phyloP scores from a whole-genome alignment of 2,797 vertebrate species.

The Cynodonichthys magdalenae region DNA sequence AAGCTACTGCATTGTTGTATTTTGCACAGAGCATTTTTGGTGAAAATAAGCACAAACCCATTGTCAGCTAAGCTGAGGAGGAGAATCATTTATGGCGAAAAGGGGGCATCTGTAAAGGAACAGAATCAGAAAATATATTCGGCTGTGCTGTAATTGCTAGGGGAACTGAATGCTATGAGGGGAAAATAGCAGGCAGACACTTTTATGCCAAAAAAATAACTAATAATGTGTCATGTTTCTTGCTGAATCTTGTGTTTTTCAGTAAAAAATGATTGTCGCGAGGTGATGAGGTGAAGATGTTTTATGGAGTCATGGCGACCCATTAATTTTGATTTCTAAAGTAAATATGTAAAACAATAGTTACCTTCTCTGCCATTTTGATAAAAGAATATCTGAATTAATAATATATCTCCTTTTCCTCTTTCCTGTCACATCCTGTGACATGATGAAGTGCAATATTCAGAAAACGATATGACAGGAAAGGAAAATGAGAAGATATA shows the following conservation, averaged over 20 bases:
- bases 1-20: slow-evolving; percentile 84
- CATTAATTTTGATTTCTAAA: slow-evolving; percentile 61
- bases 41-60: slow-evolving; percentile 99
- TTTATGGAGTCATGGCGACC: slow-evolving; percentile 41
- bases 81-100: slow-evolving; percentile 71
- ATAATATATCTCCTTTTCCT: slow-evolving; percentile 42
- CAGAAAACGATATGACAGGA: slow-evolving; percentile 35
- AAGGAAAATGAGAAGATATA: slow-evolving; percentile 31
- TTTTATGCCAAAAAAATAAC: slow-evolving; percentile 57
- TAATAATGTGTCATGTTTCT: slow-evolving; percentile 49
- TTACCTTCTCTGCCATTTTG: slow-evolving; percentile 47
- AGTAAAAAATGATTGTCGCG: slow-evolving; percentile 44
- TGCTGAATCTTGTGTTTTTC: slow-evolving; percentile 58
- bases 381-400: slow-evolving; percentile 51
- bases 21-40: slow-evolving; percentile 97
- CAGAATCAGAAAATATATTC: slow-evolving; percentile 57
- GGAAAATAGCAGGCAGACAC: slow-evolving; percentile 30
- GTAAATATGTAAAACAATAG: slow-evolving; percentile 47
- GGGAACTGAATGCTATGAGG: slow-evolving; percentile 41
- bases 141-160: slow-evolving; percentile 58
- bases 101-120: slow-evolving; percentile 60
- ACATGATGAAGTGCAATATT: slow-evolving; percentile 67
- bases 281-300: slow-evolving; percentile 38
- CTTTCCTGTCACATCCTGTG: slow-evolving; percentile 51
- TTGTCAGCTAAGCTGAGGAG: slow-evolving; percentile 89